A percentile compares a stretch with the other conserved stretches of the same genome.
phyloP scores from a whole-genome alignment of 1,140 invertebrate genomes.

The Pachypsylla venusta region DNA sequence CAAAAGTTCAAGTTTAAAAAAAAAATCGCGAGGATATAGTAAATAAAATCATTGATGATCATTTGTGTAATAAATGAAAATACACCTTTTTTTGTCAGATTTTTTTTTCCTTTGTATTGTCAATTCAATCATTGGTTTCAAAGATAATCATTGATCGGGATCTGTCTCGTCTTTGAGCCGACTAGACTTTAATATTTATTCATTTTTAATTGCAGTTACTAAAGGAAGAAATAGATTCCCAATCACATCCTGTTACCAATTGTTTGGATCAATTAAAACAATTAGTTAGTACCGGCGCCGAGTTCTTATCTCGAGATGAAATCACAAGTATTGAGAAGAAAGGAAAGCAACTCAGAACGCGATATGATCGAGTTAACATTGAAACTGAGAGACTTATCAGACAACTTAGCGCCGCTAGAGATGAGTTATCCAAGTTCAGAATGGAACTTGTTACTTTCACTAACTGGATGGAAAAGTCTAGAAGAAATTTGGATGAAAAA shows the following conservation, averaged over 20 bases:
- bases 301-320: conserved; percentile 79
- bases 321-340: conserved; percentile 69
- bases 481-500: conserved; percentile 65
- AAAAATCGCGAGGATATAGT: too few relatives aligned
- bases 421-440: conserved; percentile 75
- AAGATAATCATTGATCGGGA: too few relatives aligned
- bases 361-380: conserved; percentile 65
- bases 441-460: conserved; percentile 66
- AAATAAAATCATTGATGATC: too few relatives aligned
- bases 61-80: too few relatives aligned
- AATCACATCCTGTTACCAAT: conserved; percentile 67
- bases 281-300: conserved; percentile 72
- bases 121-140: too few relatives aligned
- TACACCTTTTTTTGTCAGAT: too few relatives aligned
- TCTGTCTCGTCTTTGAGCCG: too few relatives aligned
- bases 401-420: conserved; percentile 57
- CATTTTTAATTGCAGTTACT: conserved; percentile 46
- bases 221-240: conserved; percentile 77
- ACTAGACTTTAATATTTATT: too few relatives aligned
- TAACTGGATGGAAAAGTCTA: conserved; percentile 66
- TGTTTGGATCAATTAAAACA: conserved; percentile 84
- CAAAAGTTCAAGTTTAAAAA: too few relatives aligned
- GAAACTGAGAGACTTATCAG: conserved; percentile 61
- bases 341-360: conserved; percentile 61
- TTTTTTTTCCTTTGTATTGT: too few relatives aligned